Evolutionary conservation across 2,888 invertebrate species (phyloP).

Genomic region (Epinotia demarniana): DNA sequence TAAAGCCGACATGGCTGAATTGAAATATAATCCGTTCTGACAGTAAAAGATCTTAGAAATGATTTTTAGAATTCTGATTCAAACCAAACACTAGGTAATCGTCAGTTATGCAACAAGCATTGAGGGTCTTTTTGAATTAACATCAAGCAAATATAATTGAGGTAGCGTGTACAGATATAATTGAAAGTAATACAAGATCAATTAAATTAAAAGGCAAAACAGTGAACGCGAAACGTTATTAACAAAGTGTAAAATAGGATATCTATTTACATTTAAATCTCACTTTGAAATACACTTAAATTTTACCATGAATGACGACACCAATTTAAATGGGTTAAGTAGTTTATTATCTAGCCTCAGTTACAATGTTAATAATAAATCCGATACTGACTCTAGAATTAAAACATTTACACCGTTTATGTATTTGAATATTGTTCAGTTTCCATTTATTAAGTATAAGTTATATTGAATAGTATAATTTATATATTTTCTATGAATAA

Average conservation of each 20-base stretch:
- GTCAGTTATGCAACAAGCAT: neutral
- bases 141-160: conserved; percentile 15
- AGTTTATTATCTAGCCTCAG: conserved; percentile 13
- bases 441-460: conserved; percentile 48
- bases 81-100: neutral
- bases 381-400: conserved; percentile 11
- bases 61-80: neutral
- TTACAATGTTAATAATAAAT: neutral
- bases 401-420: conserved; percentile 32
- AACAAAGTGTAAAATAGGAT: conserved; percentile 14
- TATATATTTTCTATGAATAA: conserved; percentile 65
- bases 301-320: conserved; percentile 37
- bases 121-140: conserved; percentile 7
- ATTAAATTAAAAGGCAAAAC: neutral
- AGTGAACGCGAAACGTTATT: neutral
- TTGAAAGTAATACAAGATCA: neutral
- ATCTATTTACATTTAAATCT: conserved; percentile 35
- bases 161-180: conserved; percentile 5
- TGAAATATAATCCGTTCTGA: too few species aligned
- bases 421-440: conserved; percentile 49
- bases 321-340: conserved; percentile 23
- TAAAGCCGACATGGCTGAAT: neutral
- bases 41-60: neutral
- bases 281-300: conserved; percentile 41
- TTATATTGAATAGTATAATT: conserved; percentile 49